A percentile compares a stretch with the other conserved stretches of the same genome.
Conservation (phyloP, 1,140 invertebrate species). For the Pomacea maculata region DNA sequence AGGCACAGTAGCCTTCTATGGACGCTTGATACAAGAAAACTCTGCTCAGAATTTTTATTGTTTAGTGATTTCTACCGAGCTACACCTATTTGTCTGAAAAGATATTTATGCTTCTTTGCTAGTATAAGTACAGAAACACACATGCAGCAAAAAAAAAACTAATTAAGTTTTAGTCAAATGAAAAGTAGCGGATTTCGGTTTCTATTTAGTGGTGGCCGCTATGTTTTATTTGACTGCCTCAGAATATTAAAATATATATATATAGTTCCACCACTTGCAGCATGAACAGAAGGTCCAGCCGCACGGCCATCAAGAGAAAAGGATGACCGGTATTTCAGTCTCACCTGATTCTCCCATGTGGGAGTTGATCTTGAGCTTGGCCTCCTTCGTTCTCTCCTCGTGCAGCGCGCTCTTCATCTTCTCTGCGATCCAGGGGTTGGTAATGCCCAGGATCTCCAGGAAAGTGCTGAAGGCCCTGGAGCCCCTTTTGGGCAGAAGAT, state of each 20-base stretch:
- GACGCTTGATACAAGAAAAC: conserved; percentile 8
- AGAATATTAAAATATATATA: too few relatives aligned
- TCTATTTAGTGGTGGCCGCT: too few relatives aligned
- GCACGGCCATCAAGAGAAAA: not conserved
- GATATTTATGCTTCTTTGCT: too few relatives aligned
- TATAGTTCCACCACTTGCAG: too few relatives aligned
- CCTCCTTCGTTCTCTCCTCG: conserved; percentile 28
- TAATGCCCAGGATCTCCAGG: conserved; percentile 38
- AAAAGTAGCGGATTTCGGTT: too few relatives aligned
- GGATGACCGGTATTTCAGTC: not conserved
- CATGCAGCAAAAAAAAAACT: too few relatives aligned
- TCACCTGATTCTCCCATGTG: conserved; percentile 18
- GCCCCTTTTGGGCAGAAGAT: conserved; percentile 39
- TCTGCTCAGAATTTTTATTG: not conserved
- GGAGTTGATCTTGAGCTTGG: conserved; percentile 29
- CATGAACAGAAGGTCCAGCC: too few relatives aligned
- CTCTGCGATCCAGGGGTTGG: conserved; percentile 42
- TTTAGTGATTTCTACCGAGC: too few relatives aligned
- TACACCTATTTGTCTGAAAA: too few relatives aligned
- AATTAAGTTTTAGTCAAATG: too few relatives aligned
- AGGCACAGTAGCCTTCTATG: conserved; percentile 23
- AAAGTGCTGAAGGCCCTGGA: conserved; percentile 39
- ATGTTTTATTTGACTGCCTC: too few relatives aligned
- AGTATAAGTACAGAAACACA: too few relatives aligned
- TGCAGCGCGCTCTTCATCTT: conserved; percentile 34